phyloP scores from a whole-genome alignment of 92 coral and sea anemone genomes.

The Porites cylindrica region DNA sequence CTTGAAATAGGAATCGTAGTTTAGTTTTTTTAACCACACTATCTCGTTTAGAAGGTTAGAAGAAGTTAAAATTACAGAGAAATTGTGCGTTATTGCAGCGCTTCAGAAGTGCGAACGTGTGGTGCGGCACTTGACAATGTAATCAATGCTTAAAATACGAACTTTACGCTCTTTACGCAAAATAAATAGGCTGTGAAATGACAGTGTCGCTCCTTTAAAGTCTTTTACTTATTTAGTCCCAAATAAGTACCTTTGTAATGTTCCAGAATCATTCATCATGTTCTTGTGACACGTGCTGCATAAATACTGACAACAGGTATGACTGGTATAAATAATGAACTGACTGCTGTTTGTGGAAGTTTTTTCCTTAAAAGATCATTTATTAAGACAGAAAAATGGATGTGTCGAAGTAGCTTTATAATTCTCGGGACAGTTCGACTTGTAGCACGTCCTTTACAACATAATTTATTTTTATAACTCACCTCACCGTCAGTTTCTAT shows the following conservation, averaged over 20 bases:
- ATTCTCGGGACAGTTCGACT: too few relatives aligned
- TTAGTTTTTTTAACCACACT: not conserved
- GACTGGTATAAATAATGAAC: too few relatives aligned
- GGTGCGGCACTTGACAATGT: slow-evolving; percentile 16
- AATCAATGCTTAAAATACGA: slow-evolving; percentile 31
- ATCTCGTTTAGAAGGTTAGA: not conserved
- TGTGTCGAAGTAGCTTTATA: too few relatives aligned
- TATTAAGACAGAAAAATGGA: too few relatives aligned
- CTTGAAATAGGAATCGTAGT: too few relatives aligned
- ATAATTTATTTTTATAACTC: too few relatives aligned
- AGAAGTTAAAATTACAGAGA: not conserved
- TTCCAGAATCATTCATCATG: not conserved
- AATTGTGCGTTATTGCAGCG: not conserved
- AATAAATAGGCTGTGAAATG: slow-evolving; percentile 28
- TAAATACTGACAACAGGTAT: not conserved
- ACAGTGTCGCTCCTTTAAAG: slow-evolving; percentile 42
- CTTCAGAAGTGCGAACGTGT: slow-evolving; percentile 9
- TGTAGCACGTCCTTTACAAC: too few relatives aligned
- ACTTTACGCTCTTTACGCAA: slow-evolving; percentile 22
- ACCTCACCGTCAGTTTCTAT: too few relatives aligned
- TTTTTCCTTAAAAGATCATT: too few relatives aligned
- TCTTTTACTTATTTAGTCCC: slow-evolving; percentile 27
- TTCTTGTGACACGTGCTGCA: slow-evolving; percentile 11
- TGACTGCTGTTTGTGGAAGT: too few relatives aligned
- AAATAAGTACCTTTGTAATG: not conserved